Conservation (phyloP, 2,888 invertebrate species). For the Cheilosia urbana region DNA sequence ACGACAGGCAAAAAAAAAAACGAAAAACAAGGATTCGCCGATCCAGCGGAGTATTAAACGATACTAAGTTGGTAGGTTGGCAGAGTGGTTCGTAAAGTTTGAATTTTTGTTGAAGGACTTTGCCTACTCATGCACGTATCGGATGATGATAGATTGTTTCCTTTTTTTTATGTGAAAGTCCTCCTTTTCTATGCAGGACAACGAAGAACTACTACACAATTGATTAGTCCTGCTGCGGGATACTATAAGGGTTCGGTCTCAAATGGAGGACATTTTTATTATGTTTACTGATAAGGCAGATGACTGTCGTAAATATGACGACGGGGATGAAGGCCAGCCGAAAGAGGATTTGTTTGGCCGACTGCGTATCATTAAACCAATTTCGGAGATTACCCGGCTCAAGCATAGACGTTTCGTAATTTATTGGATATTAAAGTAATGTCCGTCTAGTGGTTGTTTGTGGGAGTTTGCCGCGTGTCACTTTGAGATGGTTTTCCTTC, state of each 20-base stretch:
- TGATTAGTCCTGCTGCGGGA: constrained; percentile 49
- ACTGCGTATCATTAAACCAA: constrained; percentile 35
- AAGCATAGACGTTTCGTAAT: constrained; percentile 3
- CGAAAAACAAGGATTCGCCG: constrained; percentile 30
- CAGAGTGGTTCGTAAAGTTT: constrained; percentile 52
- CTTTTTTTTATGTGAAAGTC: constrained; percentile 51
- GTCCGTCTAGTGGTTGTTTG: neutral
- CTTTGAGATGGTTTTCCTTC: no score
- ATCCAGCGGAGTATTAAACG: constrained; percentile 62
- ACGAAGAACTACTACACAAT: constrained; percentile 48
- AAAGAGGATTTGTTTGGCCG: constrained; percentile 43
- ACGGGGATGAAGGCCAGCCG: constrained; percentile 19
- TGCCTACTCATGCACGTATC: constrained; percentile 73
- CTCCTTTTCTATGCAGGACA: constrained; percentile 48
- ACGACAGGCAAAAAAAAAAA: constrained; percentile 6
- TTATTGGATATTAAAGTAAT: constrained; percentile 13
- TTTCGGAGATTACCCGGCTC: constrained; percentile 43
- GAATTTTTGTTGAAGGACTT: constrained; percentile 63
- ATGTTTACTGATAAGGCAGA: constrained; percentile 55
- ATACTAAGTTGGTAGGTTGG: constrained; percentile 60
- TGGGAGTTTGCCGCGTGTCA: no score
- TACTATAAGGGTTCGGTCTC: neutral
- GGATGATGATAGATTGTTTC: constrained; percentile 73
- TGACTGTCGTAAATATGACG: constrained; percentile 68
- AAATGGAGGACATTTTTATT: constrained; percentile 34